Conservation (phyloP, 2,113 vertebrate species). For the Psilopogon haemacephalus region DNA sequence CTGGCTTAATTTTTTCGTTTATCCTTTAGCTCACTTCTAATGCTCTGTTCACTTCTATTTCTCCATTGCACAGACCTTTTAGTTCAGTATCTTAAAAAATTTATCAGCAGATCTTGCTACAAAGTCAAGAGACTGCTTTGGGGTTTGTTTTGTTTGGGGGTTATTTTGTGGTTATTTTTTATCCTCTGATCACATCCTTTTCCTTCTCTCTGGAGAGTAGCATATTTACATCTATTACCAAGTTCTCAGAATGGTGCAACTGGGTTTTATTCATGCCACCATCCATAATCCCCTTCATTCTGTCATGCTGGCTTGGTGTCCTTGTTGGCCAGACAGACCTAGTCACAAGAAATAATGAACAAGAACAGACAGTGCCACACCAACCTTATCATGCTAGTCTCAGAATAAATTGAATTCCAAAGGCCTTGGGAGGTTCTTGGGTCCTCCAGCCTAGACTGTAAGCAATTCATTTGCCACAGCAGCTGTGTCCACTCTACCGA, state of each 20-base stretch:
- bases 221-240: background rate
- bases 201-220: background rate
- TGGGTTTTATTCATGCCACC: background rate
- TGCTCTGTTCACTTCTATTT: background rate
- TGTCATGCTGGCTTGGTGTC: accelerated
- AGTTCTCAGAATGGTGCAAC: background rate
- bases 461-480: background rate
- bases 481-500: background rate
- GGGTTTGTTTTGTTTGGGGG: background rate
- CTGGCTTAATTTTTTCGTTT: background rate
- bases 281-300: background rate
- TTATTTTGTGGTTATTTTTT: background rate
- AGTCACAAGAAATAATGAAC: background rate
- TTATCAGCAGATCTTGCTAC: background rate
- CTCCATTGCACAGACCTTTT: background rate
- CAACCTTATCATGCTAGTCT: background rate
- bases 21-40: background rate
- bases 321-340: background rate
- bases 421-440: background rate
- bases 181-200: background rate
- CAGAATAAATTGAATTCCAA: background rate
- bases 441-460: background rate
- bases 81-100: background rate
- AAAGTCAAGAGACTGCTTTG: background rate
- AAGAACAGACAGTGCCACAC: background rate